phyloP scores from a whole-genome alignment of 2,113 vertebrate species.

The Rhizomys pruinosus region DNA sequence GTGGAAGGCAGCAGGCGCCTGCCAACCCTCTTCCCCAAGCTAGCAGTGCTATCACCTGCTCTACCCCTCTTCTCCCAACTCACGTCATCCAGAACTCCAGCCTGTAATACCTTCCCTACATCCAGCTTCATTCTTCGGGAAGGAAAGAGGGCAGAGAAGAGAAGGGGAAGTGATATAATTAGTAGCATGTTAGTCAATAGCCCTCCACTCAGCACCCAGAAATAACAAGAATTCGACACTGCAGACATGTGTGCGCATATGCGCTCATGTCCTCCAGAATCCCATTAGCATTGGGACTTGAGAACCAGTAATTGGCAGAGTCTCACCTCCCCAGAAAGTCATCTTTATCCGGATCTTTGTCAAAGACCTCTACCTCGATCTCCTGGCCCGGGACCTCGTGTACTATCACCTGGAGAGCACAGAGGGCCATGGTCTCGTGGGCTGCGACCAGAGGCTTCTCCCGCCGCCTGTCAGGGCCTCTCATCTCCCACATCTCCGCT shows the following conservation, averaged over 20 bases:
- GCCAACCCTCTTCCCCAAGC: neutral
- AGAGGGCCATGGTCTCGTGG: neutral
- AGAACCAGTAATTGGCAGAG: neutral
- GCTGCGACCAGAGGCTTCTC: neutral
- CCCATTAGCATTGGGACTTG: no score
- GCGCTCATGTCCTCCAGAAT: neutral
- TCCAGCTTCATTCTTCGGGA: constrained; percentile 91
- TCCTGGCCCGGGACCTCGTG: constrained; percentile 97
- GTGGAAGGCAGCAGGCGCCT: neutral
- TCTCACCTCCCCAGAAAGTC: constrained; percentile 96
- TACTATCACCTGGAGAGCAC: constrained; percentile 91
- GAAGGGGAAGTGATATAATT: neutral
- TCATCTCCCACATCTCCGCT: neutral
- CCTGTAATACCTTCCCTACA: constrained; percentile 92
- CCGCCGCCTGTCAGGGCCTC: neutral
- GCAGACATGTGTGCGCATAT: neutral
- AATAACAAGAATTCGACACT: neutral
- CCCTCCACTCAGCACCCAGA: constrained; percentile 1
- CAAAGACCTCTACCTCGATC: constrained; percentile 95
- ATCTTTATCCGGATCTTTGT: constrained; percentile 97
- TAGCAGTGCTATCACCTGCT: neutral
- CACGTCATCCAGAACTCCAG: constrained; percentile 92
- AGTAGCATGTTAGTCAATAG: neutral
- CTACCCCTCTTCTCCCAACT: constrained; percentile 70
- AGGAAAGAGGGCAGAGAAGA: neutral